These are phyloP conservation scores for Drosophila simulans DNA, from an alignment of 1,140 invertebrate genomes.

Conservation along the genomic window DNA sequence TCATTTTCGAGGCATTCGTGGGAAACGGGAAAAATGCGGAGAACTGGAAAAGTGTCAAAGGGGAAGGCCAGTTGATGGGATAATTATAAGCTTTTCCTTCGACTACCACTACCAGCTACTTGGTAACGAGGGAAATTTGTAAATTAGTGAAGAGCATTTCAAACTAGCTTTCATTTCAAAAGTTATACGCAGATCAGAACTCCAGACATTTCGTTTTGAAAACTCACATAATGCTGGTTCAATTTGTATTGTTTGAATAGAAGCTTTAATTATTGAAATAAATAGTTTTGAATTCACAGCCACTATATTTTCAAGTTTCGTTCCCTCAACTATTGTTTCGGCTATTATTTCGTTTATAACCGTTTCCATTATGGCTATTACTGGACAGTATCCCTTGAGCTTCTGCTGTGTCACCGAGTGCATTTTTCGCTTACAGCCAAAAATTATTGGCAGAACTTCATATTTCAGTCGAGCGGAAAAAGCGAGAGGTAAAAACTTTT, in stretches of 20 bases:
- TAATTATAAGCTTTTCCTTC: conserved; percentile 4
- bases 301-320: too few relatives aligned
- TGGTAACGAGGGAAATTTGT: too few relatives aligned
- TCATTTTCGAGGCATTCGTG: neutral
- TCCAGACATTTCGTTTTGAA: too few relatives aligned
- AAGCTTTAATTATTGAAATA: too few relatives aligned
- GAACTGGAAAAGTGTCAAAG: neutral
- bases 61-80: neutral
- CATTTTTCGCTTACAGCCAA: conserved; percentile 33
- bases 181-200: too few relatives aligned
- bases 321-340: neutral
- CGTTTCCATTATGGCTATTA: conserved; percentile 9
- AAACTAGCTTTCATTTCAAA: neutral
- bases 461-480: conserved; percentile 58
- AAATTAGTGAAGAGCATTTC: neutral
- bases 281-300: too few relatives aligned
- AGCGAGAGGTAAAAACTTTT: conserved; percentile 51
- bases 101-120: neutral
- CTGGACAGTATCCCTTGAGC: conserved; percentile 7
- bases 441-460: conserved; percentile 61
- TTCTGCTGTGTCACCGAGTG: conserved; percentile 46
- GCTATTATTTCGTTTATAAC: conserved; percentile 1
- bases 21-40: neutral
- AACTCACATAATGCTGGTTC: too few relatives aligned
- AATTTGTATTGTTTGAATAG: too few relatives aligned